Base-by-base conservation (phyloP, 1,140 invertebrate species). In the Brachystomella parvula region DNA sequence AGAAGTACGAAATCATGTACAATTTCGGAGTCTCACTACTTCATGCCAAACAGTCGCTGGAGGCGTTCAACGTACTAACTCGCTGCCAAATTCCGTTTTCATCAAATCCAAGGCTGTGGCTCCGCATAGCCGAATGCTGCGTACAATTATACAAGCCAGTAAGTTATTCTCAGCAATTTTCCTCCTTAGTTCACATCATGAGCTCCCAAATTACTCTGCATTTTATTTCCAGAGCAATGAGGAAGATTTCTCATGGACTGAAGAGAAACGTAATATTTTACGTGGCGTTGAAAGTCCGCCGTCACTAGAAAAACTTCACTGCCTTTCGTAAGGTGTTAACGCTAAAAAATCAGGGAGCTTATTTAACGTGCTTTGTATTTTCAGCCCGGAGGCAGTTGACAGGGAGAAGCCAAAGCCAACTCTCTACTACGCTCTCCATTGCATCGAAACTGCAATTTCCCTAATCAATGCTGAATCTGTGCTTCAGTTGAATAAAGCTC, bases 111-210 rank as follows among this genome's bases (percentile, higher is more conserved):
- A 81, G 90, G 59, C 81, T 97, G 2, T 98, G 94, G 94, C 77
- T 96, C 32, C 82, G 94, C 70, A 81, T 98, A 72, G 92, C 94
- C 0, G 95, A 98, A 79, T 95, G 93, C 76, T 95, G 91, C 77
- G 87, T 90, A 63, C 82, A 84, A 77, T 81, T 82, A 47, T 81
- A 88, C 67, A 87, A 87, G 81, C 75, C 80, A 59, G 86, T 87
- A 78, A 80, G 76, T 76, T 57, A 63, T 33, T 59, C 24, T 32
- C 60, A 56, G 35, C 28, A 70, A 47, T 64, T 70, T 61, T 65
- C 61, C 24, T 69, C 47, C 33, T 3, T 60, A 35, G 17, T 32
- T 49, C n/a, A 60, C 32, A 44, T 49, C 47, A 19, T 57, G 32
- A 24, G 31, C 32, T 31, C 29, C n/a, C 3, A 49, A 15, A 57